Base-by-base conservation (phyloP, 2,888 invertebrate genomes). In the Platycnemis pennipes region DNA sequence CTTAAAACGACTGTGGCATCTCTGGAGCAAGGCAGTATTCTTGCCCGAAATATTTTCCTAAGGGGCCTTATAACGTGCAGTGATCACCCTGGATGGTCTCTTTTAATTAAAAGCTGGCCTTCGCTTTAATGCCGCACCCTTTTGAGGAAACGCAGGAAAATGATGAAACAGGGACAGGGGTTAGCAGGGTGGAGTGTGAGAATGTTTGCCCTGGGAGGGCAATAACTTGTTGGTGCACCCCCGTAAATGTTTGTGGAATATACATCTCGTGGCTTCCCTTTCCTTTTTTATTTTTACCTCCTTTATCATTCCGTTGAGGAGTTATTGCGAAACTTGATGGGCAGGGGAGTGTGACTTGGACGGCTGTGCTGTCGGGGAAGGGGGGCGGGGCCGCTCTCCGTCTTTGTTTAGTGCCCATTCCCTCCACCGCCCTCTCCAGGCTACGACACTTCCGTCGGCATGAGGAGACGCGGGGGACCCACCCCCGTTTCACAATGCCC, bases 241-340 rank as follows among this genome's bases (percentile, higher is more conserved):
- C 26, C n/a, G 63, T 63, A 63, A 63, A 63, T 22, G 63, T 63
- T 63, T 26, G 63, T 4, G 26, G 63, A 63, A 63, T 53, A 26
- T 63, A 63, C 63, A 63, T 63, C n/a, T 63, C 63, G 7, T 63
- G 63, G 63, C 63, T 63, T 63, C 63, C 63, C 26, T n/a, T 77
- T 77, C 37, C 16, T 77, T 77, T n/a, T 37, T 87, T 46, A 22
- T 45, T 87, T 46, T 26, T 26, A n/a, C 46, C 87, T 26, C 26
- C n/a, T 42, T 45, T 46, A 46, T 22, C 45, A n/a, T 45, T n/a
- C 46, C n/a, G 46, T 42, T 26, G n/a, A 8, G 46, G 46, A 87
- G n/a, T 87, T 87, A 87, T 87, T 87, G n/a, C 87, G 87, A 87
- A 87, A 87, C 45, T 87, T 37, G 45, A 5, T 46, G 26, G 11